Evolutionary conservation across 2,113 vertebrate genomes (phyloP), one percentile per base, ranked within the genome.

Genomic region (Hippoglossus stenolepis): DNA sequence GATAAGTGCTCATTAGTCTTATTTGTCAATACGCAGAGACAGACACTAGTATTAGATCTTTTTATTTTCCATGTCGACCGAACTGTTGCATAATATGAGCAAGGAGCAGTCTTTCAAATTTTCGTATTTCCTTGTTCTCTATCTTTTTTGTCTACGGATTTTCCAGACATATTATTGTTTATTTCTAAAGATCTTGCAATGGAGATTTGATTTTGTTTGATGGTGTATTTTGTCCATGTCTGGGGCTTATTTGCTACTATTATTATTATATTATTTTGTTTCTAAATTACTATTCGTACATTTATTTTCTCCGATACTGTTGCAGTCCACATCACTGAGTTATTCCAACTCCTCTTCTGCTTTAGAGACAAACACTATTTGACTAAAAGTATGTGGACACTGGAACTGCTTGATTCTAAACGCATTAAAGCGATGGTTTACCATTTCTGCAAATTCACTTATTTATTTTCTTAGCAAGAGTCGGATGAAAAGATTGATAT

Each of bases 1-100:
- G 2, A 75, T 80, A 73, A 87, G 51, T 73, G 15, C 65, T 84
- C 63, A 74, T 85, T 78, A 69, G 64, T 66, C 24, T 61, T 51
- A 45, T 85, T 75, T 51, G 57, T 75, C 77, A 65, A 64, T 84
- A 72, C 10, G 11, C 65, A 23, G 54, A 21, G 56, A 72, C 24
- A 28, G 54, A 21, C 51, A 72, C 28, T 35, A 15, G 20, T 64
- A 66, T 80, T 31, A 69, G 43, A 66, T 79, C 47, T 73, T 58
- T 81, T 6, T 60, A 66, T 83, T 62, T 60, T 67, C 43, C 45
- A 17, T 59, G 18, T 68, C 63, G n/a, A 60, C 43, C 35, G 66
- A 70, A 54, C 38, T 58, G 43, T 75, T 75, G 47, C 35, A 51
- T 68, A 79, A 85, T 67, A 40, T 15, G 60, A 61, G 0, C 47